Evolutionary conservation across 2,888 invertebrate species (phyloP).

Genomic region (Polydrusus cervinus): DNA sequence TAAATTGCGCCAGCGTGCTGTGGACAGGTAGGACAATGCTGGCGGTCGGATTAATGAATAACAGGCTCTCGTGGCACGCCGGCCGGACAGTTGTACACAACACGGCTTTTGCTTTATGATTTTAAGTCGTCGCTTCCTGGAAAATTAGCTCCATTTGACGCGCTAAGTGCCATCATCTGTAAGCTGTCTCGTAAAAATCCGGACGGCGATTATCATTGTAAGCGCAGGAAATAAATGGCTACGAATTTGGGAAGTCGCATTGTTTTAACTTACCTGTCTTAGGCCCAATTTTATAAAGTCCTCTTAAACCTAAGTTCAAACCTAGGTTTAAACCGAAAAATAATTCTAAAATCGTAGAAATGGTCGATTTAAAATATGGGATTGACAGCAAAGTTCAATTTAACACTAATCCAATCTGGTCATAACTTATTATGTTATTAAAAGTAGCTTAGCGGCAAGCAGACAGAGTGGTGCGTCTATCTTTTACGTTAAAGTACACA

Average conservation of each 20-base stretch:
- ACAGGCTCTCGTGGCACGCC: slow-evolving; percentile 51
- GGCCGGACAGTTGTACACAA: slow-evolving; percentile 51
- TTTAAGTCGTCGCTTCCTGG: slow-evolving; percentile 47
- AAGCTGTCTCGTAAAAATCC: slow-evolving; percentile 48
- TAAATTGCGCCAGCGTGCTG: slow-evolving; percentile 67
- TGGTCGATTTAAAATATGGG: too few relatives aligned
- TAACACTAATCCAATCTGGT: too few relatives aligned
- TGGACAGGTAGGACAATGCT: slow-evolving; percentile 69
- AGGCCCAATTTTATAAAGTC: too few relatives aligned
- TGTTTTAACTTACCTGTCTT: slow-evolving; percentile 17
- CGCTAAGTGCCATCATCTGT: slow-evolving; percentile 50
- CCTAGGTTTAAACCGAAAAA: too few relatives aligned
- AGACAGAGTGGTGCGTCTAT: too few relatives aligned
- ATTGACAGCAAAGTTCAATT: too few relatives aligned
- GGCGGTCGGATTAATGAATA: slow-evolving; percentile 55
- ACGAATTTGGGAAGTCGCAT: slow-evolving; percentile 18
- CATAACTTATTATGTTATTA: too few relatives aligned
- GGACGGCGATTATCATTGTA: slow-evolving; percentile 32
- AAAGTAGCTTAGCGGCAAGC: too few relatives aligned
- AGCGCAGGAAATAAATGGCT: slow-evolving; percentile 31
- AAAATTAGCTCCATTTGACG: slow-evolving; percentile 53
- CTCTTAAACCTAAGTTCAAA: too few relatives aligned
- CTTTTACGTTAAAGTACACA: too few relatives aligned
- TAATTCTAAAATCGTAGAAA: too few relatives aligned
- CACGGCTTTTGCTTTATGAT: slow-evolving; percentile 54